phyloP scores from a whole-genome alignment of 2,888 invertebrate species.

The Diarsia brunnea region DNA sequence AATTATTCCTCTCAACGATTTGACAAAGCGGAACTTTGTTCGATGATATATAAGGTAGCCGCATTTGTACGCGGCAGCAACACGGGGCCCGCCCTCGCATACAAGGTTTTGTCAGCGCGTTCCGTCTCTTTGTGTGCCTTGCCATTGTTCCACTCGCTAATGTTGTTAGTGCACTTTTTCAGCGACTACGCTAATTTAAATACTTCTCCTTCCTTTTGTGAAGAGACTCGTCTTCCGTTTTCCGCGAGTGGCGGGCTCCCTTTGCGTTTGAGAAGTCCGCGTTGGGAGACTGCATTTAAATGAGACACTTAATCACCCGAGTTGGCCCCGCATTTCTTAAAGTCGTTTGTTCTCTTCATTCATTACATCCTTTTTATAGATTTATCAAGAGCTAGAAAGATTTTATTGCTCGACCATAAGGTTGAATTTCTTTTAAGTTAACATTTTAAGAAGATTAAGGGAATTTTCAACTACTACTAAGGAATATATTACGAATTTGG shows the following conservation, averaged over 20 bases:
- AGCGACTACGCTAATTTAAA: slow-evolving; percentile 90
- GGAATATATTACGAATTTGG: not conserved
- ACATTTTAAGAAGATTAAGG: not conserved
- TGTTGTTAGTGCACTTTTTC: slow-evolving; percentile 91
- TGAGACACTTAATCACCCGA: slow-evolving; percentile 90
- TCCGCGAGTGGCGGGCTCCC: slow-evolving; percentile 86
- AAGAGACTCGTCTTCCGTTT: slow-evolving; percentile 89
- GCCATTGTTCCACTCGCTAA: slow-evolving; percentile 89
- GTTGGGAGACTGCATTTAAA: slow-evolving; percentile 90
- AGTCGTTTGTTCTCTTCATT: slow-evolving; percentile 87
- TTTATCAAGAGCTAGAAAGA: slow-evolving; percentile 63
- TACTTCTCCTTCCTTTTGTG: slow-evolving; percentile 89
- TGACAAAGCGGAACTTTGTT: slow-evolving; percentile 56
- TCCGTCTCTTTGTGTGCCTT: slow-evolving; percentile 84
- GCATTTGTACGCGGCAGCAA: slow-evolving; percentile 50
- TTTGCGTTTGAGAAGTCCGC: slow-evolving; percentile 89
- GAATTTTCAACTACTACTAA: not conserved
- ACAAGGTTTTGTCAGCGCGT: slow-evolving; percentile 79
- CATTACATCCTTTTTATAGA: slow-evolving; percentile 78
- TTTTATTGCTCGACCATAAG: slow-evolving; percentile 52
- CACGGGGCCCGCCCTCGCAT: slow-evolving; percentile 66
- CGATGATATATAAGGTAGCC: slow-evolving; percentile 60
- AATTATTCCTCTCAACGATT: slow-evolving; percentile 56
- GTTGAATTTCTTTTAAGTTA: not conserved
- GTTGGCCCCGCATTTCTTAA: slow-evolving; percentile 87